Evolutionary conservation across 2,797 vertebrate genomes (phyloP).

Genomic region (Pangasius larnaudii): DNA sequence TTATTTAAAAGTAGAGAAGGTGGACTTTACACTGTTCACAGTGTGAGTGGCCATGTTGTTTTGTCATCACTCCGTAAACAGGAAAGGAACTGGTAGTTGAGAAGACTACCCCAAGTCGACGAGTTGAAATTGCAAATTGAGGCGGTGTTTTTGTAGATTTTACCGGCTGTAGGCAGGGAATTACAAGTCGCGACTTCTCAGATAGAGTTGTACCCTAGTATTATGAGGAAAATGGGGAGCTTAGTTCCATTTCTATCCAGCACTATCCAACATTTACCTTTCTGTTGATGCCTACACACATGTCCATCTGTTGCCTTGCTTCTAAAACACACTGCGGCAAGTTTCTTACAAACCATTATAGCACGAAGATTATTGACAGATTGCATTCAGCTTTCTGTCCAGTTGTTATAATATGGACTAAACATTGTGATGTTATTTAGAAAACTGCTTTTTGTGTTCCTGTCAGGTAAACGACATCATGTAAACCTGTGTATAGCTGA

Average conservation of each 20-base stretch:
- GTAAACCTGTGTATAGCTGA: conserved; percentile 46
- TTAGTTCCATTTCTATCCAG: not conserved
- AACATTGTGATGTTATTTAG: conserved; percentile 4
- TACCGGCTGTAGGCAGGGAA: not conserved
- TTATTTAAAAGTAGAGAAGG: not conserved
- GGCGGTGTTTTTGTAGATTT: not conserved
- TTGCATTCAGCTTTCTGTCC: not conserved
- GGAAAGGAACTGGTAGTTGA: not conserved
- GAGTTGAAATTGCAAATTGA: not conserved
- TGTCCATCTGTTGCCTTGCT: not conserved
- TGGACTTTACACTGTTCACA: too few relatives aligned
- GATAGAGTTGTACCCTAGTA: too few relatives aligned
- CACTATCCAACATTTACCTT: not conserved
- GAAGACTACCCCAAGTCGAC: not conserved
- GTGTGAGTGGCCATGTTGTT: not conserved
- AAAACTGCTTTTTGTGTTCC: conserved; percentile 35
- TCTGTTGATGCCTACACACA: not conserved
- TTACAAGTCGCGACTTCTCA: not conserved
- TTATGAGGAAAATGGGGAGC: not conserved
- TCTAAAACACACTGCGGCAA: not conserved
- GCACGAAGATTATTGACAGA: not conserved
- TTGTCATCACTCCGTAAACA: not conserved
- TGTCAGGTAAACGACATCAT: conserved; percentile 44
- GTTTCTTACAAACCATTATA: not conserved
- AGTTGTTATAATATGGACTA: not conserved